A percentile compares a stretch with the other conserved stretches of the same genome.
These are phyloP conservation scores for Physeter macrocephalus DNA, from an alignment of 2,113 vertebrate genomes.

Conservation along the genomic window DNA sequence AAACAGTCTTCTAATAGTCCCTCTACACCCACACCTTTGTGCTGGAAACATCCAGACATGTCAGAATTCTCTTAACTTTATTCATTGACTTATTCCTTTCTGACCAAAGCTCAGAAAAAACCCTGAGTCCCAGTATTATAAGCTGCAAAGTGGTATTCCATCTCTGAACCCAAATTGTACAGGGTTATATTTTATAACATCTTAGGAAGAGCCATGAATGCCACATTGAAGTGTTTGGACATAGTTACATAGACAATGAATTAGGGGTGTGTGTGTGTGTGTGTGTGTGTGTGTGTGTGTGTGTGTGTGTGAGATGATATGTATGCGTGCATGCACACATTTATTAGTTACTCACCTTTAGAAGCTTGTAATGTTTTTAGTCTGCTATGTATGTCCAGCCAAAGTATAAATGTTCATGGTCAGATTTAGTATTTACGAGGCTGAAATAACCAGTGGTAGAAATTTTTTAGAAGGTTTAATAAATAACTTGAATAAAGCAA, in stretches of 20 bases:
- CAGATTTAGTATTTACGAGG: neutral
- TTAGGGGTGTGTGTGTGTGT: neutral
- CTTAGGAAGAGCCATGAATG: neutral
- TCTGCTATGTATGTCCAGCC: neutral
- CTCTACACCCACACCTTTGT: neutral
- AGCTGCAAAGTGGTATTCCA: neutral
- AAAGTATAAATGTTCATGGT: neutral
- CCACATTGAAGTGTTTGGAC: neutral
- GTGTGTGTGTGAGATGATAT: neutral
- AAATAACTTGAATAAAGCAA: neutral
- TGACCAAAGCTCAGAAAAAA: neutral
- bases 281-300: neutral
- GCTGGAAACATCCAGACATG: neutral
- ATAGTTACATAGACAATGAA: neutral
- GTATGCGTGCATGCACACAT: neutral
- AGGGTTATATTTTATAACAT: neutral
- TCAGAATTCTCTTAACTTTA: neutral
- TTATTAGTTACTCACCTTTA: neutral
- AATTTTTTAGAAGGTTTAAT: neutral
- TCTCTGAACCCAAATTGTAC: neutral
- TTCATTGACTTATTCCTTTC: neutral
- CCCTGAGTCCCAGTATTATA: neutral
- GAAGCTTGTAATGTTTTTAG: neutral
- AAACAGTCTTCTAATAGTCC: neutral
- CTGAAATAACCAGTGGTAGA: neutral